Percentiles rank a stretch among this genome's conserved stretches.
Evolutionary conservation across 2,888 invertebrate genomes (phyloP).

Genomic region (Tridacna gigas): DNA sequence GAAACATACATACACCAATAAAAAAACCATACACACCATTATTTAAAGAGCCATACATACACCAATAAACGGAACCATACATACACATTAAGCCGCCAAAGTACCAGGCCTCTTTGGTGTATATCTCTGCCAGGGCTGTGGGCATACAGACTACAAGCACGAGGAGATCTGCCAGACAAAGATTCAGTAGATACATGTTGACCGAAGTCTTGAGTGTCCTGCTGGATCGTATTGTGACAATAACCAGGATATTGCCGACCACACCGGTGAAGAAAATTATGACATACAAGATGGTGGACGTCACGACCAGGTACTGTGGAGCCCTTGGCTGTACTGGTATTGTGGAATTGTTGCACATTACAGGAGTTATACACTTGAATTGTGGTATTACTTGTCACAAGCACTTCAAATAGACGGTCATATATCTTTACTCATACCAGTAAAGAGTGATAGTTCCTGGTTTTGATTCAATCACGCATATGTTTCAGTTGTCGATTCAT

Average conservation of each 20-base stretch:
- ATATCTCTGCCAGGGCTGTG: constrained; percentile 69
- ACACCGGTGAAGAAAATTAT: constrained; percentile 70
- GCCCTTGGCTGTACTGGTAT: constrained; percentile 33
- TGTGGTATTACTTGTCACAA: too few species aligned
- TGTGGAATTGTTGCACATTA: background rate
- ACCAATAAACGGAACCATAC: constrained; percentile 36
- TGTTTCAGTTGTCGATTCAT: too few species aligned
- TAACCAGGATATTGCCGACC: constrained; percentile 67
- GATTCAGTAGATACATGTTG: constrained; percentile 68
- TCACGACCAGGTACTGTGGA: constrained; percentile 63
- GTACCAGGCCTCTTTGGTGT: constrained; percentile 69
- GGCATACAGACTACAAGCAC: constrained; percentile 72
- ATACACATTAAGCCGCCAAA: constrained; percentile 74
- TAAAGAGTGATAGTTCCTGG: too few species aligned
- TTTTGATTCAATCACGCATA: too few species aligned
- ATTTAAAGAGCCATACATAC: background rate
- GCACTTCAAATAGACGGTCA: too few species aligned
- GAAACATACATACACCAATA: too few species aligned
- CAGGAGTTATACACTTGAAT: too few species aligned
- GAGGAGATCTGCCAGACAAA: constrained; percentile 72
- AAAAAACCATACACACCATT: too few species aligned
- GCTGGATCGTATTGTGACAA: constrained; percentile 59
- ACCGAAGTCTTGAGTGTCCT: constrained; percentile 65
- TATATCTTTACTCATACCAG: too few species aligned
- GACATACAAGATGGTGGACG: constrained; percentile 62